Base-by-base conservation (phyloP, 92 coral and sea anemone species). In the Siderastrea radians region DNA sequence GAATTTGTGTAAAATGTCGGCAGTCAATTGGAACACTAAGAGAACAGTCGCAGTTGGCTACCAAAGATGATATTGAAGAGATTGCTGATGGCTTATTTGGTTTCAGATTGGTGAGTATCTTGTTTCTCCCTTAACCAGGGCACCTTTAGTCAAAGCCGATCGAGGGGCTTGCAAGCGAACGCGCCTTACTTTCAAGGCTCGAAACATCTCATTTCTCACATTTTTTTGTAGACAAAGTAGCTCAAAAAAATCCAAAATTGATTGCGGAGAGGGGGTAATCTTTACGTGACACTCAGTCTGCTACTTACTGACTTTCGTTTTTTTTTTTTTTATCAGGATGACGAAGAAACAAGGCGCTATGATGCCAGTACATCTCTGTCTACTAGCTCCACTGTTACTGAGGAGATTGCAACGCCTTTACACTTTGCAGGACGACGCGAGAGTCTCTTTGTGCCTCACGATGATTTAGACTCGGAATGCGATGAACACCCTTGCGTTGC, bases 381-480 rank as follows among this genome's bases (percentile, higher is more conserved):
- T 49, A 17, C 58, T 68, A 46, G 80, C 59, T 58, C 45, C 49
- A 65, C 60, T 61, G 49, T 48, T 50, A 38, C 14, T 57, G 72
- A 73, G 15, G 72, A 72, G 47, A 60, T 62, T 62, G 57, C 50
- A 61, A 16, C 61, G n/a, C 60, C 51, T 50, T 3, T n/a, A 11
- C 54, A 14, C 44, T 62, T 19, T n/a, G 47, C 62, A 65, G 66
- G 73, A 62, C 47, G 59, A 64, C 83, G 72, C 26, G 60, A 84
- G 81, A 75, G 82, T 65, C 82, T 85, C 12, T 85, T 47, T 76
- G 74, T 74, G n/a, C 89, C 89, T 3, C 81, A 75, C 68, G 73
- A 52, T 51, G 45, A 58, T 48, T 46, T 60, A 9, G 89, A 75
- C 53, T 75, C 64, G 43, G 44, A 76, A 48, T 13, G 60, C 80